phyloP scores from a whole-genome alignment of 2,797 vertebrate species.

The Anisognathus igniventris region DNA sequence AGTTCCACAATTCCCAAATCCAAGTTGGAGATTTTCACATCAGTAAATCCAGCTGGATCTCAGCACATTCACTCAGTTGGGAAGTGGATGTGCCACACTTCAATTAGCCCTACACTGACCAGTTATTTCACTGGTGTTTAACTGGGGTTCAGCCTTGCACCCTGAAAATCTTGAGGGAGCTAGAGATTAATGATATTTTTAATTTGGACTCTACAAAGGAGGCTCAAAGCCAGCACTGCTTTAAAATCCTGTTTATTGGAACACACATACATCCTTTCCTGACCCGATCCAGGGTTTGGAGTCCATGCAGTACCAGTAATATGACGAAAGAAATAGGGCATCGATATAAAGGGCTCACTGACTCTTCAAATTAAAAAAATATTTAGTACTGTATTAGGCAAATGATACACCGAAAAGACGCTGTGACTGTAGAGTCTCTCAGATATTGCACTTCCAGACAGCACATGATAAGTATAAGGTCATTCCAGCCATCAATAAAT shows the following conservation, averaged over 20 bases:
- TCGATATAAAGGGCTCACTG: slow-evolving; percentile 62
- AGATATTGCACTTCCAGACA: slow-evolving; percentile 73
- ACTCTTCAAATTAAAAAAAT: slow-evolving; percentile 71
- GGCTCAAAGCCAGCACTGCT: slow-evolving; percentile 35
- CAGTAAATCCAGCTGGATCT: neutral
- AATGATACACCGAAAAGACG: slow-evolving; percentile 57
- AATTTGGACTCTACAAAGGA: slow-evolving; percentile 29
- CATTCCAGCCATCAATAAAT: slow-evolving; percentile 73
- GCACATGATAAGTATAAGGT: slow-evolving; percentile 68
- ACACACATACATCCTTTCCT: slow-evolving; percentile 66
- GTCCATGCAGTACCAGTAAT: slow-evolving; percentile 69
- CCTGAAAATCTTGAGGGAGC: neutral
- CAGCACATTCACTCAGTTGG: rapidly evolving
- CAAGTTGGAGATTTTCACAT: rapidly evolving
- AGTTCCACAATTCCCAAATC: neutral
- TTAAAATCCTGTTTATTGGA: slow-evolving; percentile 79
- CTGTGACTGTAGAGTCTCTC: slow-evolving; percentile 65
- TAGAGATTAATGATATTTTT: neutral
- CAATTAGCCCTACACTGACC: neutral
- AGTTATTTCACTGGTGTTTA: neutral
- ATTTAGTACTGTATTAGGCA: slow-evolving; percentile 63
- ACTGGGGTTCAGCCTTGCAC: neutral
- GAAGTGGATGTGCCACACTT: neutral
- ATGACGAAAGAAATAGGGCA: slow-evolving; percentile 57
- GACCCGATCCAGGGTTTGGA: slow-evolving; percentile 61